Evolutionary conservation across 1,140 invertebrate species (phyloP).

Genomic region (Cotesia chilonis): DNA sequence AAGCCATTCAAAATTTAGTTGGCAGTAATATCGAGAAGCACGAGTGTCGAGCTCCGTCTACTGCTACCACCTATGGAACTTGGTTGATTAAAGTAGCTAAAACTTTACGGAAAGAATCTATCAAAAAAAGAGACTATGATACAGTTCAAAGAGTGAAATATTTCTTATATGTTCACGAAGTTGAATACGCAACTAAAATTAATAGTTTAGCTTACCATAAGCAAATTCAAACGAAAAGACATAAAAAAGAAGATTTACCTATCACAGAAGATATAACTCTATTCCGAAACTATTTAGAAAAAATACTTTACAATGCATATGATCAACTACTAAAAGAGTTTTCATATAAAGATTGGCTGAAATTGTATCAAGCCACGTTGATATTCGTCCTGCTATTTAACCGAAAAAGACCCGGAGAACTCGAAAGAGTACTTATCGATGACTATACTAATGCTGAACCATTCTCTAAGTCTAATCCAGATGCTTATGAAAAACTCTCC

Average conservation of each 20-base stretch:
- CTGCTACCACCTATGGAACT: neutral
- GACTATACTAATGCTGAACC: neutral
- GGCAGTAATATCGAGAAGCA: neutral
- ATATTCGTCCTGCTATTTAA: slow-evolving; percentile 24
- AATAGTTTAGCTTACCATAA: neutral
- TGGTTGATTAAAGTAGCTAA: neutral
- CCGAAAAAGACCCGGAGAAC: slow-evolving; percentile 14
- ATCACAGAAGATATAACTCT: neutral
- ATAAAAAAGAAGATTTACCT: neutral
- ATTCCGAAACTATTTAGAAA: neutral
- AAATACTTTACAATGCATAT: neutral
- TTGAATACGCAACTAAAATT: neutral
- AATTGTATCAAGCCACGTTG: neutral
- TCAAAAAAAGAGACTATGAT: neutral
- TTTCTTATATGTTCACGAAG: neutral
- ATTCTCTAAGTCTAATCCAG: neutral
- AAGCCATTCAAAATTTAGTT: neutral
- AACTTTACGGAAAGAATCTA: neutral
- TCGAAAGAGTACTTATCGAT: slow-evolving; percentile 7
- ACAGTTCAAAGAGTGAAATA: neutral
- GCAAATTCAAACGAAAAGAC: neutral
- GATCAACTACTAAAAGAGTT: neutral
- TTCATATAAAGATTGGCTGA: neutral
- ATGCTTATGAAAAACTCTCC: neutral
- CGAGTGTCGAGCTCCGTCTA: neutral